Percentiles rank a stretch among this genome's conserved stretches.
phyloP scores from a whole-genome alignment of 2,797 vertebrate species.

The Notamacropus eugenii region DNA sequence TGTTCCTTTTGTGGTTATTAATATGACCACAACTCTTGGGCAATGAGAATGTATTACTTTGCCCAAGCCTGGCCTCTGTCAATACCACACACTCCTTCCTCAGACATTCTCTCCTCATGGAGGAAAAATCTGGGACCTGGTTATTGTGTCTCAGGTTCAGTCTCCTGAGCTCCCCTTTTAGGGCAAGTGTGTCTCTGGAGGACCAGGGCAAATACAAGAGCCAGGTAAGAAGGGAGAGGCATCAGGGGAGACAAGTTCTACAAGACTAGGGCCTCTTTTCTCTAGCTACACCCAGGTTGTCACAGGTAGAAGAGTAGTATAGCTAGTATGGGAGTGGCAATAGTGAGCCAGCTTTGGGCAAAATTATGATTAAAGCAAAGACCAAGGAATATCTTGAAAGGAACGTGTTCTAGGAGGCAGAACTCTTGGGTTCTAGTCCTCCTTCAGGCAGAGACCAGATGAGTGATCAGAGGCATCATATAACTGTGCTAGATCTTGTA shows the following conservation, averaged over 20 bases:
- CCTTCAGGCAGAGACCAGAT: not conserved
- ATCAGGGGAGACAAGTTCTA: not conserved
- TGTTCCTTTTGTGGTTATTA: not conserved
- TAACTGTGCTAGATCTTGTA: not conserved
- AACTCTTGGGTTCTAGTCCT: not conserved
- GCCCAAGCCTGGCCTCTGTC: not conserved
- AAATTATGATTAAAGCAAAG: not conserved
- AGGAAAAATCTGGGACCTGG: not conserved
- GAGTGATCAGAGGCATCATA: not conserved
- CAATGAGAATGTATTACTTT: too few species aligned
- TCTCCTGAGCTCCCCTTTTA: not conserved
- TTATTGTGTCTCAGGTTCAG: fast-evolving
- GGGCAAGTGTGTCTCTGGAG: not conserved
- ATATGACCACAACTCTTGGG: not conserved
- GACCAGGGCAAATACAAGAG: not conserved
- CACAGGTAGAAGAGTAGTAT: not conserved
- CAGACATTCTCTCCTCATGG: not conserved
- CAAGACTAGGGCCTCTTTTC: too few species aligned
- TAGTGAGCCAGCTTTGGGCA: not conserved
- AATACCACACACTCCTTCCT: not conserved
- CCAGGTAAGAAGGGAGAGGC: not conserved
- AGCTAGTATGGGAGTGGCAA: not conserved
- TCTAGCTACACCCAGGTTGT: fast-evolving
- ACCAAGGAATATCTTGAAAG: not conserved
- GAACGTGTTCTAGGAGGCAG: not conserved